Base-by-base conservation (phyloP, 2,113 vertebrate species). In the Odocoileus hemionus region DNA sequence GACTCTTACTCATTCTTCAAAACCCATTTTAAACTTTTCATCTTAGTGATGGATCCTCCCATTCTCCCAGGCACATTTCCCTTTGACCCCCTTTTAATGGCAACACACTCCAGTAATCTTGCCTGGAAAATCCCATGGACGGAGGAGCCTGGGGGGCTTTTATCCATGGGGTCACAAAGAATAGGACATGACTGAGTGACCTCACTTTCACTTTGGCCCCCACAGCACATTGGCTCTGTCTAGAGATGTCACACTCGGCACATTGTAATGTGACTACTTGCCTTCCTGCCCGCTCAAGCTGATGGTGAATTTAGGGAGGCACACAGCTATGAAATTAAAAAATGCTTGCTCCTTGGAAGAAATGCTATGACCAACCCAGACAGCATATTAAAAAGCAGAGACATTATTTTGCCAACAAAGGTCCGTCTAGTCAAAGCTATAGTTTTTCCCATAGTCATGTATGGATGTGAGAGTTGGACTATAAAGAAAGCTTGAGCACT, bases 401-500 rank as follows among this genome's bases (percentile, higher is more conserved):
- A 70, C 67, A 39, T 67, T 67, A 19, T 23, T 70, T 70, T 39
- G 67, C n/a, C 21, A 70, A 70, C 10, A 70, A 70, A 70, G 19
- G 21, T 36, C n/a, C 0, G 0, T 39, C 67, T 70, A 39, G 19
- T 70, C 67, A 70, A 70, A 70, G n/a, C 10, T 39, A 23, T 39
- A 5, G 67, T 39, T 70, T 70, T 39, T 39, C 67, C n/a, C 6
- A 9, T 70, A 6, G n/a, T 70, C n/a, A 70, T 39, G 4, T 70
- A 12, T 70, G 67, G n/a, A 39, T 70, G 10, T 23, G 67, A 70
- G 67, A 39, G 10, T 23, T 70, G 67, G 19, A 70, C n/a, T 39
- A 13, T 39, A 39, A 39, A 70, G n/a, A 39, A 70, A 23, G 1
- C n/a, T 39, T 39, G n/a, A 70, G 5, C 0, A 0, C 19, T 1